Evolutionary conservation across 2,888 invertebrate species (phyloP).

Genomic region (Limulus polyphemus): DNA sequence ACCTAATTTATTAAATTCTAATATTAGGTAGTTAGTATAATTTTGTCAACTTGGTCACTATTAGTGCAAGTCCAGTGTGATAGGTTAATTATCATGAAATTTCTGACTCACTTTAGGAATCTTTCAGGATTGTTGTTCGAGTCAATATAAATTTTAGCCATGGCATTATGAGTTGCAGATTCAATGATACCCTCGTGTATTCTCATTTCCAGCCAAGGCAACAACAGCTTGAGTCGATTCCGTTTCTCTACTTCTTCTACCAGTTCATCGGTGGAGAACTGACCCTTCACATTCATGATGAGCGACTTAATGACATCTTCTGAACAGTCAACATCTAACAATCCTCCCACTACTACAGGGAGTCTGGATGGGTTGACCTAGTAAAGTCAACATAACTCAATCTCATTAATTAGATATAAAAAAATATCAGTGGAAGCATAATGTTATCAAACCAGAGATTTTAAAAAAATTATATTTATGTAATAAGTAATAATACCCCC

Average conservation of each 20-base stretch:
- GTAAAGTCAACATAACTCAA: neutral
- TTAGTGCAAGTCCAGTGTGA: too few species aligned
- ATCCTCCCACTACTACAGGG: slow-evolving; percentile 94
- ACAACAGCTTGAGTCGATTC: slow-evolving; percentile 78
- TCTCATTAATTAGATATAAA: too few species aligned
- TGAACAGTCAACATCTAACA: slow-evolving; percentile 94
- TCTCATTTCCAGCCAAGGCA: slow-evolving; percentile 94
- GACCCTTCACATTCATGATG: slow-evolving; percentile 93
- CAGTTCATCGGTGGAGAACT: slow-evolving; percentile 96
- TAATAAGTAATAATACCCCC: too few species aligned
- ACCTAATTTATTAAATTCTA: too few species aligned
- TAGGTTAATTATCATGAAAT: too few species aligned
- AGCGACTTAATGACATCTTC: slow-evolving; percentile 99
- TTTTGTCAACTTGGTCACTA: too few species aligned
- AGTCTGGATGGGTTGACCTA: slow-evolving; percentile 92
- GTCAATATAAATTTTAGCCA: slow-evolving; percentile 99
- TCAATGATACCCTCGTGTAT: slow-evolving; percentile 95
- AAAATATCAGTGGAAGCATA: too few species aligned
- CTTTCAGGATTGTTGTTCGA: slow-evolving; percentile 98
- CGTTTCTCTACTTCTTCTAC: slow-evolving; percentile 89
- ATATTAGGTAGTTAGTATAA: too few species aligned
- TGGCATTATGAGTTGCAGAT: slow-evolving; percentile 95
- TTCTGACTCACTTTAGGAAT: slow-evolving; percentile 53
- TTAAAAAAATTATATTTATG: too few species aligned
- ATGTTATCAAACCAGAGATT: too few species aligned